Conservation (phyloP, 2,797 vertebrate genomes). For the Poecile montanus region DNA sequence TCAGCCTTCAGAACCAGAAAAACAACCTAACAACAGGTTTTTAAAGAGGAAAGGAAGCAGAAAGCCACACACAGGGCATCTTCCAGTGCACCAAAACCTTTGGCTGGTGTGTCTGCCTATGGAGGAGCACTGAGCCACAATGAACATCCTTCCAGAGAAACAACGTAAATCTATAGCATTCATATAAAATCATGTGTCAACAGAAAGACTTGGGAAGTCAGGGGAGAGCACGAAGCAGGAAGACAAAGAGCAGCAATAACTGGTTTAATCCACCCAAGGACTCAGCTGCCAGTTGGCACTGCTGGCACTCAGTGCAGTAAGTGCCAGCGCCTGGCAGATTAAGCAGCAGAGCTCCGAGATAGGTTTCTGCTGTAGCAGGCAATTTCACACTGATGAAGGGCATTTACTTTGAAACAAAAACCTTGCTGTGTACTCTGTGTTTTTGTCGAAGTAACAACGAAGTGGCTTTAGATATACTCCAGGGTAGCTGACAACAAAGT, state of each 20-base stretch:
- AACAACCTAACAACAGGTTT: neutral
- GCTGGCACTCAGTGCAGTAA: neutral
- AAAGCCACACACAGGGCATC: neutral
- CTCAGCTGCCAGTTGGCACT: slow-evolving; percentile 27
- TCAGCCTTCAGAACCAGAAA: neutral
- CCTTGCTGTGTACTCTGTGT: neutral
- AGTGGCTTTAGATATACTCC: neutral
- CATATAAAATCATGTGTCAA: neutral
- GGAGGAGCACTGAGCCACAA: neutral
- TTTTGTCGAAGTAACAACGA: neutral
- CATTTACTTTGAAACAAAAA: neutral
- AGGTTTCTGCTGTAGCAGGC: neutral
- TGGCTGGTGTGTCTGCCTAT: neutral
- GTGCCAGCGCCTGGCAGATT: neutral
- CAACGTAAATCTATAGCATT: neutral
- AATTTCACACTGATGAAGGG: slow-evolving; percentile 7
- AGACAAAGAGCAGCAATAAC: neutral
- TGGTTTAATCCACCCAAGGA: slow-evolving; percentile 13
- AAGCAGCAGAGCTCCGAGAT: neutral
- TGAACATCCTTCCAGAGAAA: neutral
- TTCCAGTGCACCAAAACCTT: neutral
- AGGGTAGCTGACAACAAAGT: neutral
- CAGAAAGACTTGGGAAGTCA: neutral
- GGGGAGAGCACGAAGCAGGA: neutral
- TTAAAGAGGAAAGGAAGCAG: neutral